These are phyloP conservation scores for Cyprinodon brontotheroides DNA, from an alignment of 2,113 vertebrate species.

Conservation along the genomic window DNA sequence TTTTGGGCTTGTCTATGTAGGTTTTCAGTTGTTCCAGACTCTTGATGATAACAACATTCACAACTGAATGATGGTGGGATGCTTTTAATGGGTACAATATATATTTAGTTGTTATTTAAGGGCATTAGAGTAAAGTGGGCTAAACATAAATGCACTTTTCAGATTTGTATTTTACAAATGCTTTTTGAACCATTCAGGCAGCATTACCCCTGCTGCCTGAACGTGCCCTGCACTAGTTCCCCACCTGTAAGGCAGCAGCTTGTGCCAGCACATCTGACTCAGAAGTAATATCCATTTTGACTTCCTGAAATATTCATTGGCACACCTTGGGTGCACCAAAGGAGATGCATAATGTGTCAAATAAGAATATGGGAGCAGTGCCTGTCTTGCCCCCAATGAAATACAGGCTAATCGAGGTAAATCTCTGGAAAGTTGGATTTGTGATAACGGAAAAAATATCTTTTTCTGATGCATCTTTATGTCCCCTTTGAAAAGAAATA, in stretches of 20 bases:
- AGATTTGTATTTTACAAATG: no score
- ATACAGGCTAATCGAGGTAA: slow-evolving; percentile 40
- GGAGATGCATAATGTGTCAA: slow-evolving; percentile 64
- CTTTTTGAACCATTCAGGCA: no score
- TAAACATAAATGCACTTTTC: no score
- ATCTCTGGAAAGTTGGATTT: slow-evolving; percentile 17
- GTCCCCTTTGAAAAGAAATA: background rate
- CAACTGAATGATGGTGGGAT: no score
- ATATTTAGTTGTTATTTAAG: no score
- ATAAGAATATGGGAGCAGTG: slow-evolving; percentile 44
- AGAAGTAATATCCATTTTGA: slow-evolving; percentile 73
- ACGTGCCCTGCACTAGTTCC: slow-evolving; percentile 48
- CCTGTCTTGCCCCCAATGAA: slow-evolving; percentile 32
- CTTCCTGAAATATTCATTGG: slow-evolving; percentile 79
- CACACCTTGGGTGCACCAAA: slow-evolving; percentile 53
- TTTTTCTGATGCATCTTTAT: slow-evolving; percentile 8
- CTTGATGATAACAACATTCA: background rate
- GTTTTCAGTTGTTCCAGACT: background rate
- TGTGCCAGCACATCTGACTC: slow-evolving; percentile 60
- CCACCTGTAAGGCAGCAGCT: slow-evolving; percentile 56
- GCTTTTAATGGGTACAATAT: no score
- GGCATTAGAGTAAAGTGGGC: no score
- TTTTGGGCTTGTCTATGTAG: no score
- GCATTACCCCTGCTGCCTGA: slow-evolving; percentile 38
- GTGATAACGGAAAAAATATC: background rate